Conservation (phyloP, 2,888 invertebrate species). For the Ditylenchus weischeri region DNA sequence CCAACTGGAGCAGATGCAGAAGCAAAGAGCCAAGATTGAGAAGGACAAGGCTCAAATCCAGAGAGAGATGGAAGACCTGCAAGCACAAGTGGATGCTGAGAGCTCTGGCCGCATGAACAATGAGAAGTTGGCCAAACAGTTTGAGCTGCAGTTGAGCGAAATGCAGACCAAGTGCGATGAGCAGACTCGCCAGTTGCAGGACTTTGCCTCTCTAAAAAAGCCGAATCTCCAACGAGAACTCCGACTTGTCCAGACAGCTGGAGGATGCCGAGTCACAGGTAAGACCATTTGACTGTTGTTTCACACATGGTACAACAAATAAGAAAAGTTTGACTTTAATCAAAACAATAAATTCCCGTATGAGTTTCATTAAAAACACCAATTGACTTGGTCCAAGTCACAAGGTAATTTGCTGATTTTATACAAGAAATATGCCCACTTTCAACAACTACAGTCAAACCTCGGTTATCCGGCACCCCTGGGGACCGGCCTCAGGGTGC, state of each 20-base stretch:
- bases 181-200: slow-evolving; percentile 63
- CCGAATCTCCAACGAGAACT: slow-evolving; percentile 94
- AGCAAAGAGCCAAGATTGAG: slow-evolving; percentile 29
- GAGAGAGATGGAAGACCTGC: slow-evolving; percentile 38
- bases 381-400: too few relatives aligned
- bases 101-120: slow-evolving; percentile 38
- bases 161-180: slow-evolving; percentile 37
- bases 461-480: too few relatives aligned
- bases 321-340: too few relatives aligned
- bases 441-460: too few relatives aligned
- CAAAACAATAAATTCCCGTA: too few relatives aligned
- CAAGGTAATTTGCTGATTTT: too few relatives aligned
- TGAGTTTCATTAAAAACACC: too few relatives aligned
- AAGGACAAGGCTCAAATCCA: slow-evolving; percentile 36
- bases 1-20: slow-evolving; percentile 36
- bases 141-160: slow-evolving; percentile 38
- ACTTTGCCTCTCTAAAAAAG: slow-evolving; percentile 79
- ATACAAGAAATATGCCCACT: too few relatives aligned
- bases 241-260: slow-evolving; percentile 89
- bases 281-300: slow-evolving; percentile 64
- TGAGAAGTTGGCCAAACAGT: slow-evolving; percentile 36
- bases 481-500: too few relatives aligned
- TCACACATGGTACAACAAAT: too few relatives aligned
- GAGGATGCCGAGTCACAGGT: slow-evolving; percentile 89
- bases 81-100: slow-evolving; percentile 38